Percentiles rank a stretch among this genome's conserved stretches.
Conservation (phyloP, 2,797 vertebrate genomes). For the Chrysolophus pictus region DNA sequence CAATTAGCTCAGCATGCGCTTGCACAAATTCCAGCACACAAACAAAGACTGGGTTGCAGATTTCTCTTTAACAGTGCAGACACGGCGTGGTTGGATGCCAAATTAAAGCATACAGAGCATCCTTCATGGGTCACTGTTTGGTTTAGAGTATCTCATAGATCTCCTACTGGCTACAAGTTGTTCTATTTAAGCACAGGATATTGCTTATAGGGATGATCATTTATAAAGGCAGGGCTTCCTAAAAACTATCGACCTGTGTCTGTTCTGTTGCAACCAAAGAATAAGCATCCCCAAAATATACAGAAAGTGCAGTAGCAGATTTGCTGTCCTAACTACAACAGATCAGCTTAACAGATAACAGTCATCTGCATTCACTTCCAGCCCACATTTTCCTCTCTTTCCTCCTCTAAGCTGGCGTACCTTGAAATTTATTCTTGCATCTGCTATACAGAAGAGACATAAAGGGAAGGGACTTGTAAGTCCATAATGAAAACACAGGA, state of each 20-base stretch:
- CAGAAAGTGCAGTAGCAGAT: slow-evolving; percentile 38
- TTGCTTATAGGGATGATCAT: slow-evolving; percentile 55
- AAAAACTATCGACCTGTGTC: slow-evolving; percentile 56
- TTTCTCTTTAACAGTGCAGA: slow-evolving; percentile 27
- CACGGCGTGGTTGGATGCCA: slow-evolving; percentile 36
- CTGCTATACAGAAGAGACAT: neutral
- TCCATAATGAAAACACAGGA: neutral
- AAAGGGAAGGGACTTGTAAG: neutral
- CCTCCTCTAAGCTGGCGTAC: slow-evolving; percentile 4
- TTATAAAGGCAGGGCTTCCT: slow-evolving; percentile 55
- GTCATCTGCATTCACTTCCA: neutral
- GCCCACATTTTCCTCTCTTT: neutral
- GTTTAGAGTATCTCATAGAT: slow-evolving; percentile 63
- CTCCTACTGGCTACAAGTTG: slow-evolving; percentile 43
- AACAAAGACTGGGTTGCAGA: neutral
- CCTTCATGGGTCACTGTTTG: slow-evolving; percentile 67
- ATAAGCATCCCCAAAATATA: neutral
- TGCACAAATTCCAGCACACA: neutral
- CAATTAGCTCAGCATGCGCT: neutral
- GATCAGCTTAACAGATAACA: slow-evolving; percentile 37
- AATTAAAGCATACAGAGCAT: slow-evolving; percentile 59
- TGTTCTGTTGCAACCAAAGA: slow-evolving; percentile 21
- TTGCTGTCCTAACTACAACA: slow-evolving; percentile 4
- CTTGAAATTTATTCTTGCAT: neutral
- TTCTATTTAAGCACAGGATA: slow-evolving; percentile 63